These are phyloP conservation scores for Platichthys stellatus DNA, from an alignment of 2,113 vertebrate species.

Conservation along the genomic window DNA sequence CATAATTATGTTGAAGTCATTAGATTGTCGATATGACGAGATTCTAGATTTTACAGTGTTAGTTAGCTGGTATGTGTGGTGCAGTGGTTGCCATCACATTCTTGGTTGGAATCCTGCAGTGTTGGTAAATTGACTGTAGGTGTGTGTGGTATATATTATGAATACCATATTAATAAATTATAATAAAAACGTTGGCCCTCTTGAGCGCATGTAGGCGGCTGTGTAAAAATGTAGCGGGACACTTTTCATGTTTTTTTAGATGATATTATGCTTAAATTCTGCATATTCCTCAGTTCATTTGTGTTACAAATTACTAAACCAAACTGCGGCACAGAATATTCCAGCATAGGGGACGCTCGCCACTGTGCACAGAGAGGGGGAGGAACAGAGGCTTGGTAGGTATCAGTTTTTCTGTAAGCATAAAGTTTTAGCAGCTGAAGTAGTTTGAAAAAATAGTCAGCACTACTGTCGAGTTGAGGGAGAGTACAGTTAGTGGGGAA, in stretches of 20 bases:
- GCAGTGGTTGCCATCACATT: no score
- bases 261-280: background rate
- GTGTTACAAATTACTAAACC: background rate
- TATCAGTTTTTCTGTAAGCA: background rate
- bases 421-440: no score
- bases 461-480: background rate
- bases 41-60: no score
- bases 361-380: background rate
- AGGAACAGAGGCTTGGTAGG: background rate
- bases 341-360: background rate
- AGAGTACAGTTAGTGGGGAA: background rate
- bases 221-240: background rate
- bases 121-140: no score
- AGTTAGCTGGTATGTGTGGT: no score
- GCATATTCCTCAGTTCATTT: background rate
- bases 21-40: no score
- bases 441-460: conserved; percentile 3
- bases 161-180: no score
- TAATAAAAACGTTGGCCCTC: background rate
- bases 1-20: no score
- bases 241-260: background rate
- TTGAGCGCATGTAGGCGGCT: background rate
- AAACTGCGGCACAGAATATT: background rate
- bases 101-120: no score
- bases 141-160: no score